A percentile compares a stretch with the other conserved stretches of the same genome.
These are phyloP conservation scores for Leptinotarsa juncta DNA, from an alignment of 2,888 invertebrate genomes.

Conservation along the genomic window DNA sequence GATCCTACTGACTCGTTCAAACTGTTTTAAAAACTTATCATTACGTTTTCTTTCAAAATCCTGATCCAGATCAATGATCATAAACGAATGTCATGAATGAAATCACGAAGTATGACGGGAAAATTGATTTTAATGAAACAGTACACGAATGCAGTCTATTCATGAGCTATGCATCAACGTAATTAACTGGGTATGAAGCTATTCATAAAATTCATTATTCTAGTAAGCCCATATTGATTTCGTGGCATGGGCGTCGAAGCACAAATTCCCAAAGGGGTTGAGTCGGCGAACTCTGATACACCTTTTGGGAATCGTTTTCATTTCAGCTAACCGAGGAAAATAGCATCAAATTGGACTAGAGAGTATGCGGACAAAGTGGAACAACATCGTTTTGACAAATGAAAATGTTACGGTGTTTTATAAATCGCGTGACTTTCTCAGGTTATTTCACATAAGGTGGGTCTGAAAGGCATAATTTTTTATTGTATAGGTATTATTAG, in stretches of 20 bases:
- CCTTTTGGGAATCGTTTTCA: background rate
- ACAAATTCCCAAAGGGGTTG: background rate
- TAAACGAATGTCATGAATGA: constrained; percentile 6
- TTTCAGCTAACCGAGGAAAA: background rate
- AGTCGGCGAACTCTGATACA: background rate
- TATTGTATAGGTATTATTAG: no score
- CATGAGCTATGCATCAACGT: constrained; percentile 4
- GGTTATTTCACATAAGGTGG: no score
- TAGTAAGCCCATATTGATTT: constrained; percentile 9
- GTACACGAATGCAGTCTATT: background rate
- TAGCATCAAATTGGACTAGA: background rate
- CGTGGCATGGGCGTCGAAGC: constrained; percentile 10
- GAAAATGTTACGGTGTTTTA: background rate
- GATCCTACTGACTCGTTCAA: background rate
- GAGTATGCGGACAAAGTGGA: background rate
- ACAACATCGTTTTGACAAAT: background rate
- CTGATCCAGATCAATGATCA: background rate
- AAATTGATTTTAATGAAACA: constrained; percentile 7
- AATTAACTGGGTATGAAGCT: constrained; percentile 2
- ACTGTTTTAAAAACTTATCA: background rate
- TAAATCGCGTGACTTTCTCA: no score
- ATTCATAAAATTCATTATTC: constrained; percentile 15
- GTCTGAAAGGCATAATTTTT: no score
- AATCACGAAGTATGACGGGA: constrained; percentile 5
- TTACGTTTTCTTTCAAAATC: background rate